Conservation (phyloP, 2,113 vertebrate genomes). For the Alces alces region DNA sequence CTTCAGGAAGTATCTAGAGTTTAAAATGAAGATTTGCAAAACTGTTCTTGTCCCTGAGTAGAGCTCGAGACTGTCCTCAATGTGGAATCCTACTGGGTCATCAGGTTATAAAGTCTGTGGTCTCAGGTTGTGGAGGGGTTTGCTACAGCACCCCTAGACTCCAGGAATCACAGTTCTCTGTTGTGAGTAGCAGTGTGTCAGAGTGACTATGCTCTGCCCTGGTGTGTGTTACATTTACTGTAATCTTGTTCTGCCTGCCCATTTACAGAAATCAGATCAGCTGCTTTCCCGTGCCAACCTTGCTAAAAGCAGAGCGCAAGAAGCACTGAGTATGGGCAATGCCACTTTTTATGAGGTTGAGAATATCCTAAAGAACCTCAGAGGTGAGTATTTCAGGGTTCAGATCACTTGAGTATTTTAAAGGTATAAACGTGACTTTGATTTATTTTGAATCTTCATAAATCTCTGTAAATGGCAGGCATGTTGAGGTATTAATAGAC, state of each 20-base stretch:
- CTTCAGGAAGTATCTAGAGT: not conserved
- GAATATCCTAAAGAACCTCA: conserved; percentile 84
- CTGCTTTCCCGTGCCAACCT: conserved; percentile 84
- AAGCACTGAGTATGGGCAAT: conserved; percentile 82
- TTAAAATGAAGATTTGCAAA: conserved; percentile 7
- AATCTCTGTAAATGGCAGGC: not conserved
- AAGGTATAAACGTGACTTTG: not conserved
- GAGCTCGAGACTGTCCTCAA: not conserved
- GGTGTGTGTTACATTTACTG: accelerated
- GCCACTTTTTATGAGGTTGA: conserved; percentile 86
- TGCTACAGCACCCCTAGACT: not conserved
- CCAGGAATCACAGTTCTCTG: not conserved
- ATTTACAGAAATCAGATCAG: conserved; percentile 79
- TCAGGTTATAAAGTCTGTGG: not conserved
- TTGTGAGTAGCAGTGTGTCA: not conserved
- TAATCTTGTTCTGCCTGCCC: conserved; percentile 31
- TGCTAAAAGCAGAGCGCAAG: conserved; percentile 83
- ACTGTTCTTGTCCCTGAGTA: not conserved
- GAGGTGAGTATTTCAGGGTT: conserved; percentile 77
- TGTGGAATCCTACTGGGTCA: not conserved
- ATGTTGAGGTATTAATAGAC: not conserved
- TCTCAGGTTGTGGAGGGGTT: not conserved
- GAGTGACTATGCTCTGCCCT: not conserved
- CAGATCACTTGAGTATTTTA: not conserved
- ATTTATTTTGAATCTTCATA: not conserved